phyloP scores from a whole-genome alignment of 2,113 vertebrate species.

The Perca schrenkii region DNA sequence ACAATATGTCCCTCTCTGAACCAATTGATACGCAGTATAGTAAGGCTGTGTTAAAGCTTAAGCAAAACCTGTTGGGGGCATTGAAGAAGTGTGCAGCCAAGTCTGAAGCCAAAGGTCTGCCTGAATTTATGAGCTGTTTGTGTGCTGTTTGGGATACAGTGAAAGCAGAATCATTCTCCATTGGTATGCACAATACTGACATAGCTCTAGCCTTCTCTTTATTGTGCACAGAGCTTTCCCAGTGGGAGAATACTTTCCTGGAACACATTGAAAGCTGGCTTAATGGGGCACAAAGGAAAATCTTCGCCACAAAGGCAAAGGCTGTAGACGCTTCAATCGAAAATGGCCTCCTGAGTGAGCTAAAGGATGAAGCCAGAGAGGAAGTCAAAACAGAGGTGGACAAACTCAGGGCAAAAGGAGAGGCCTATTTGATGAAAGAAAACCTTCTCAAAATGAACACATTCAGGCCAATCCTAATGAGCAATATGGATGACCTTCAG shows the following conservation, averaged over 20 bases:
- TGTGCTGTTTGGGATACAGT: slow-evolving; percentile 76
- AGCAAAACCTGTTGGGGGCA: slow-evolving; percentile 70
- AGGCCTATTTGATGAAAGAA: slow-evolving; percentile 69
- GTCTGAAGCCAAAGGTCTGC: slow-evolving; percentile 48
- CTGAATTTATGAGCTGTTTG: slow-evolving; percentile 71
- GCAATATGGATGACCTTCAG: slow-evolving; percentile 65
- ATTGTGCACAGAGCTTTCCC: slow-evolving; percentile 74
- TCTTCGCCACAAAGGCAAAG: slow-evolving; percentile 58
- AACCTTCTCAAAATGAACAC: slow-evolving; percentile 52
- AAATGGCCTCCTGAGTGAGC: slow-evolving; percentile 47
- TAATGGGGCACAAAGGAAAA: slow-evolving; percentile 58
- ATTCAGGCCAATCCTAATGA: slow-evolving; percentile 71
- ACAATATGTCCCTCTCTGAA: slow-evolving; percentile 61
- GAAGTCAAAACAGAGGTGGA: slow-evolving; percentile 66
- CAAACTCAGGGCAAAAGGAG: slow-evolving; percentile 57
- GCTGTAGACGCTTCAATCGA: slow-evolving; percentile 12
- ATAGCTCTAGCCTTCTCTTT: slow-evolving; percentile 71
- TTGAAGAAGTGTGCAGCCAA: slow-evolving; percentile 60
- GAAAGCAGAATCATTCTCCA: slow-evolving; percentile 71
- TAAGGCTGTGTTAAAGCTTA: slow-evolving; percentile 68
- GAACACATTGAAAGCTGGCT: slow-evolving; percentile 77
- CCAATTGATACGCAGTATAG: slow-evolving; percentile 71
- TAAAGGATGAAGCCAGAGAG: slow-evolving; percentile 67
- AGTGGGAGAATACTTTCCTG: slow-evolving; percentile 68
- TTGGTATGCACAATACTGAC: slow-evolving; percentile 68